These are phyloP conservation scores for Gryllus bimaculatus DNA, from an alignment of 1,140 invertebrate species.

Conservation along the genomic window DNA sequence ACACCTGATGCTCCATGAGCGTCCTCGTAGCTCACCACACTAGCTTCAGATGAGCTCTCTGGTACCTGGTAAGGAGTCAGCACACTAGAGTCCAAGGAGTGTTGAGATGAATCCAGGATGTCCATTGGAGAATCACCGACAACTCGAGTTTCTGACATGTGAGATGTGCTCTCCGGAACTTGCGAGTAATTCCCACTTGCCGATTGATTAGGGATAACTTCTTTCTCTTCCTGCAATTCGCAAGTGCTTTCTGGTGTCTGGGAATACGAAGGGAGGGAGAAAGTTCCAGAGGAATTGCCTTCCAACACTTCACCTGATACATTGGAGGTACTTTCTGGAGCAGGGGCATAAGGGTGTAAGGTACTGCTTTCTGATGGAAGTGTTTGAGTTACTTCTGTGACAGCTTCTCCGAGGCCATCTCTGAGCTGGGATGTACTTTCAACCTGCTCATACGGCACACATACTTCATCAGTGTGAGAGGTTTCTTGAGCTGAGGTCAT, in stretches of 20 bases:
- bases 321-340: neutral
- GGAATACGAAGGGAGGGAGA: neutral
- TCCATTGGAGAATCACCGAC: neutral
- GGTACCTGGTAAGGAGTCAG: neutral
- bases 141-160: neutral
- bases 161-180: neutral
- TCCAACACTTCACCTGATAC: neutral
- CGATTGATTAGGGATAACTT: neutral
- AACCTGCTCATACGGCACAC: neutral
- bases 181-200: neutral
- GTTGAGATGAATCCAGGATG: constrained; percentile 3
- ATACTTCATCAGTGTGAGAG: neutral
- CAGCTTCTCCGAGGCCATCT: neutral
- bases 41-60: neutral
- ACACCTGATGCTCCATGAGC: neutral
- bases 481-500: neutral
- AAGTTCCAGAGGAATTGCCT: neutral
- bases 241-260: constrained; percentile 3
- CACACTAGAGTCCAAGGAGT: neutral
- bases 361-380: neutral
- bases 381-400: neutral
- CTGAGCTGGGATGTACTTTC: neutral
- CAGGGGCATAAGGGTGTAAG: neutral
- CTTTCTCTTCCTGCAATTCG: too few relatives aligned
- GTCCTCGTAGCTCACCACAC: neutral